Evolutionary conservation across 1,140 invertebrate species (phyloP).

Genomic region (Phenacoccus solenopsis): DNA sequence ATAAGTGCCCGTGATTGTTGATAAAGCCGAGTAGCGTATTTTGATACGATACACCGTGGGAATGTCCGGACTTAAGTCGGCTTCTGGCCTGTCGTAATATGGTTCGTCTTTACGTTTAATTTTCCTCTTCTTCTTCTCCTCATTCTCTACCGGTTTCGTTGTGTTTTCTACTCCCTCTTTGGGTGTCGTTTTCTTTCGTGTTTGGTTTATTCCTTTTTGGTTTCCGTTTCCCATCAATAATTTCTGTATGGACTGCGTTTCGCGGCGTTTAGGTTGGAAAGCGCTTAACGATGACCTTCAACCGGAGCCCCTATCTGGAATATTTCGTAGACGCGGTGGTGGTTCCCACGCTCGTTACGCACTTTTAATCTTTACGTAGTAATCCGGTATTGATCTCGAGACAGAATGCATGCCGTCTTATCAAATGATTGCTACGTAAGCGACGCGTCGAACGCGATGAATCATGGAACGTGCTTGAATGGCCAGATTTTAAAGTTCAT

Average conservation of each 20-base stretch:
- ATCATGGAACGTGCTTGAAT: too few relatives aligned
- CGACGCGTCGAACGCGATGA: too few relatives aligned
- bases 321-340: constrained; percentile 1
- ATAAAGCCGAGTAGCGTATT: not conserved
- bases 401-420: too few relatives aligned
- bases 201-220: not conserved
- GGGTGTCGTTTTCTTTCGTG: too few relatives aligned
- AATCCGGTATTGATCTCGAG: not conserved
- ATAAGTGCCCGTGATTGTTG: not conserved
- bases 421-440: too few relatives aligned
- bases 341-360: not conserved
- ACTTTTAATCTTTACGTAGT: not conserved
- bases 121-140: not conserved
- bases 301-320: not conserved
- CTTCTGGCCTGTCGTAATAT: not conserved
- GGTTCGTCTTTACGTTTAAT: not conserved
- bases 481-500: not conserved
- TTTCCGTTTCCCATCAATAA: constrained; percentile 1
- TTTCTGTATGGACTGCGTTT: not conserved
- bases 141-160: not conserved
- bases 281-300: not conserved
- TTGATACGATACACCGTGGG: not conserved
- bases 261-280: not conserved
- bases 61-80: not conserved
- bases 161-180: not conserved